Evolutionary conservation across 1,140 invertebrate species (phyloP).

Genomic region (Macrocentrus cingulum): DNA sequence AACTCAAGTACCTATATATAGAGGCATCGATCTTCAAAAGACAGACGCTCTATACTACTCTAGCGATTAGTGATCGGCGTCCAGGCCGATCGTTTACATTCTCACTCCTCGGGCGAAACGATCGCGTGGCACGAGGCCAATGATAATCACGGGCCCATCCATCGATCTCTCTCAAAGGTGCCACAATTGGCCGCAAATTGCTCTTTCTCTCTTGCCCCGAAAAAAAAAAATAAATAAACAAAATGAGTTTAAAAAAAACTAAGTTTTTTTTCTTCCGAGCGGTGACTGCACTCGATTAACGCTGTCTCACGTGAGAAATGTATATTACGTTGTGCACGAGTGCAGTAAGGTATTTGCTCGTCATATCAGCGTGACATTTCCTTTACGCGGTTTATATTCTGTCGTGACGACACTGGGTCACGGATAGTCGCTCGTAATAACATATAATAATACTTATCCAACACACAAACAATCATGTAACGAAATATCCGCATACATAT

Average conservation of each 20-base stretch:
- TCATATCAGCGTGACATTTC: slow-evolving; percentile 21
- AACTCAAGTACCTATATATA: slow-evolving; percentile 17
- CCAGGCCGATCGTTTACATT: slow-evolving; percentile 1
- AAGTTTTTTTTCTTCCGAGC: no score
- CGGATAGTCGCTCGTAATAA: slow-evolving; percentile 7
- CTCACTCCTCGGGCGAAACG: slow-evolving; percentile 4
- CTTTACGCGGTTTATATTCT: not conserved
- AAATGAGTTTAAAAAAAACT: not conserved
- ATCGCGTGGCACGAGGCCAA: slow-evolving; percentile 24
- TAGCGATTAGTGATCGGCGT: slow-evolving; percentile 14
- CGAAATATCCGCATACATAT: not conserved
- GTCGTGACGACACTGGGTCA: slow-evolving; percentile 7
- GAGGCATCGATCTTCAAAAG: slow-evolving; percentile 9
- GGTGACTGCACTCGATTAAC: not conserved
- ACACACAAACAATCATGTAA: not conserved
- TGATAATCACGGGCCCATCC: slow-evolving; percentile 19
- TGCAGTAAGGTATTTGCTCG: slow-evolving; percentile 5
- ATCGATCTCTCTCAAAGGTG: slow-evolving; percentile 10
- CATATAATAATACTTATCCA: no score
- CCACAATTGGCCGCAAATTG: not conserved
- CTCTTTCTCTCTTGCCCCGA: not conserved
- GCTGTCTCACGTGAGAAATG: not conserved
- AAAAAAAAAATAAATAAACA: not conserved
- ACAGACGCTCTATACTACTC: slow-evolving; percentile 4
- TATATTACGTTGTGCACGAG: not conserved